Base-by-base conservation (phyloP, 2,888 invertebrate species). In the Plebejus anna region DNA sequence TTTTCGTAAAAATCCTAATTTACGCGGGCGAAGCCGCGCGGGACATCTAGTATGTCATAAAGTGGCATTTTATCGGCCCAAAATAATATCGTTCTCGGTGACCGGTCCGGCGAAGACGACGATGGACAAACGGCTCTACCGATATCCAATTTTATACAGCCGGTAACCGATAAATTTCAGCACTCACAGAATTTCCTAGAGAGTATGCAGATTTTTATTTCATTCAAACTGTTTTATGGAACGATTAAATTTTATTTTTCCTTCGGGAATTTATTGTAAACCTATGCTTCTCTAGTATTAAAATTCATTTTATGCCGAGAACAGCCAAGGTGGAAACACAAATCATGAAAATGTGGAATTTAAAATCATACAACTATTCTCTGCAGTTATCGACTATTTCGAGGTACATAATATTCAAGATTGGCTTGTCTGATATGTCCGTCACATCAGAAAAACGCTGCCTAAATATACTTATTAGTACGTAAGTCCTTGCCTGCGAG, bases 181-280 rank as follows among this genome's bases (percentile, higher is more conserved):
- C 72, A 72, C 72, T 72, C 47, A 28, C 72, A 22, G 16, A 72
- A 47, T 72, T 47, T 47, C 47, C 72, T 72, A 28, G 42, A 72
- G 47, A 13, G 47, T 72, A 72, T 72, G 72, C 47, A 42, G 72
- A 72, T 72, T 72, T 72, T 72, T 72, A 72, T 71, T 38, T 71
- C 22, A 71, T 71, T 42, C 22, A 38, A 71, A 71, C 47, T 47
- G 28, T 47, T 47, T 72, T 47, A 42, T 72, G 28, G 13, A 42
- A 72, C 72, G 72, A 42, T 72, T 72, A 47, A 11, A 47, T 72
- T 47, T 72, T 47, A 66, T 66, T 66, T 59, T 66, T 66, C 66
- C 32, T 66, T 16, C 13, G 32, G 7, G 32, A 66, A 66, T 66
- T 66, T 66, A 66, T 66, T 66, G 32, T 32, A 13, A 32, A 32